A percentile compares a stretch with the other conserved stretches of the same genome.
Conservation (phyloP, 2,888 invertebrate genomes). For the Napeogenes inachia region DNA sequence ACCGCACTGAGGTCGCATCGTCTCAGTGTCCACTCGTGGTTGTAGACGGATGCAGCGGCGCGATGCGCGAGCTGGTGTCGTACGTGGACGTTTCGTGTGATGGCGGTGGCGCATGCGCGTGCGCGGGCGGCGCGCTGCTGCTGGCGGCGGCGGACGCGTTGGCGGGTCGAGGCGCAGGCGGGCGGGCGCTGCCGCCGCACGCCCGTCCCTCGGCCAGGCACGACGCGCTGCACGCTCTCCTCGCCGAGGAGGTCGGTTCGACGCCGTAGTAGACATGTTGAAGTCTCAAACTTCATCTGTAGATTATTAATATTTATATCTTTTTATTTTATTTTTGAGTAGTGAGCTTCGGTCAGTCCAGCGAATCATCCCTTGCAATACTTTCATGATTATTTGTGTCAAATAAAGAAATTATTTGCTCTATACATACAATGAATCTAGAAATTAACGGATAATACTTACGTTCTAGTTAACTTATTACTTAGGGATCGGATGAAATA, state of each 20-base stretch:
- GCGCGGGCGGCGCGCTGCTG: constrained; percentile 83
- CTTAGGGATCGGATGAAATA: too few relatives aligned
- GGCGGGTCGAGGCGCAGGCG: constrained; percentile 83
- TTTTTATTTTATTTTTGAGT: not conserved
- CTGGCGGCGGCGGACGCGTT: constrained; percentile 86
- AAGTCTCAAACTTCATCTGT: too few relatives aligned
- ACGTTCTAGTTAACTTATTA: too few relatives aligned
- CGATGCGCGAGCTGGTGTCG: constrained; percentile 81
- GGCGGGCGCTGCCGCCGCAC: constrained; percentile 79
- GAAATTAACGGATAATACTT: too few relatives aligned
- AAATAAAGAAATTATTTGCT: too few relatives aligned
- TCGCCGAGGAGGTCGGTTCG: constrained; percentile 46
- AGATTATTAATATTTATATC: not conserved
- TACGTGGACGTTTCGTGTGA: constrained; percentile 51
- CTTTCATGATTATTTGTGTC: too few relatives aligned
- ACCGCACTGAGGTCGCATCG: too few relatives aligned
- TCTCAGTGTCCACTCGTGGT: not conserved
- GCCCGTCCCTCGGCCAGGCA: constrained; percentile 77
- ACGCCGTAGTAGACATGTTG: constrained; percentile 11
- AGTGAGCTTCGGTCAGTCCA: too few relatives aligned
- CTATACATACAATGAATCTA: too few relatives aligned
- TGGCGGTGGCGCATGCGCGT: constrained; percentile 43
- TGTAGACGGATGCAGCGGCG: constrained; percentile 61
- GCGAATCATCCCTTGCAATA: too few relatives aligned
- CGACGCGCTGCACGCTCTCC: constrained; percentile 72